Evolutionary conservation across 2,113 vertebrate genomes (phyloP), one percentile per base, ranked within the genome.

Genomic region (Oncorhynchus keta): DNA sequence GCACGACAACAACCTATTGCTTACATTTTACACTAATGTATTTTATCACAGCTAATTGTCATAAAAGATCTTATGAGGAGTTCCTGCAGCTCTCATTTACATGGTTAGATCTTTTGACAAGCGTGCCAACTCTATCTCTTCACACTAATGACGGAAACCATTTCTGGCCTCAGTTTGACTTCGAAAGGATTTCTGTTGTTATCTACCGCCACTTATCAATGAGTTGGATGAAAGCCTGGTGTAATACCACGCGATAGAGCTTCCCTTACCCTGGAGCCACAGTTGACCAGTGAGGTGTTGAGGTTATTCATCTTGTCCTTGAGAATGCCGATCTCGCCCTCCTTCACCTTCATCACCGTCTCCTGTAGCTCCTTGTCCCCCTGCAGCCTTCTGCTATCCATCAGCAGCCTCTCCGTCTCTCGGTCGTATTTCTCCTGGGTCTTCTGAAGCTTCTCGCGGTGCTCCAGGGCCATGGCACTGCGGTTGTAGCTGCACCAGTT

Each of bases 401-500:
- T 64, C 68, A 94, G 87, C 82, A 93, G 64, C 66, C 64, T 87
- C 84, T 93, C 91, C 2, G 68, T 68, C 0, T 83, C 83, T 51
- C 79, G 7, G 59, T 94, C 93, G 5, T 90, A 80, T 22, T 91
- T 93, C 3, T 0, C 59, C 78, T 82, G 83, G 49, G 83, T 5
- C 70, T 88, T 89, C 8, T 85, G 81, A 7, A 80, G 28, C 3
- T 75, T 82, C 11, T 80, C 59, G 18, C 68, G 81, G 84, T 92
- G 77, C 55, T 85, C 64, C 11, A 68, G 67, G 0, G 90, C 79
- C 65, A 91, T 66, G 1, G 73, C 83, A 0, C 72, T 75, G 65
- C 86, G 91, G 74, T 91, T 84, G 65, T 77, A 32, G 73, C 67
- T 88, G 86, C 94, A 94, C 76, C 79, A 80, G 48, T 65, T 55